phyloP scores from a whole-genome alignment of 2,797 vertebrate genomes.

The Bufotes viridis region DNA sequence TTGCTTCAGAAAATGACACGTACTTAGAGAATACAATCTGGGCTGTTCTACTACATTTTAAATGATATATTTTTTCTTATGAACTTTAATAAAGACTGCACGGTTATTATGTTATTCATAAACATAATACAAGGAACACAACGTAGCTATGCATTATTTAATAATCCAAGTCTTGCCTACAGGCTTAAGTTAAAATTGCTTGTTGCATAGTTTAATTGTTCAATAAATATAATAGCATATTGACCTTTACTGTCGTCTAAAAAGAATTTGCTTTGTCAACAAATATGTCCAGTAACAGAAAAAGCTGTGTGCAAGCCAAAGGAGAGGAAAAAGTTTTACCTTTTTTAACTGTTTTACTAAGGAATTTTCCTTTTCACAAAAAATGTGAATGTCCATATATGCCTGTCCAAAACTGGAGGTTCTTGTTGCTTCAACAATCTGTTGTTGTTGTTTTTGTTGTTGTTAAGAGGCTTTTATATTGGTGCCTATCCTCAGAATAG shows the following conservation, averaged over 20 bases:
- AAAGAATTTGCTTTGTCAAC: slow-evolving; percentile 48
- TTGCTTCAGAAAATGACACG: neutral
- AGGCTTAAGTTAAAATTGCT: slow-evolving; percentile 40
- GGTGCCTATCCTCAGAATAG: too few relatives aligned
- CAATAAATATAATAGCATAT: slow-evolving; percentile 46
- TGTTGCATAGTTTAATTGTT: slow-evolving; percentile 52
- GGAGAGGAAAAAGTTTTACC: neutral
- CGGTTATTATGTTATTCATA: slow-evolving; percentile 46
- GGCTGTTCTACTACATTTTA: neutral
- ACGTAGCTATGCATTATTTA: slow-evolving; percentile 42
- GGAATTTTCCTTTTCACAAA: too few relatives aligned
- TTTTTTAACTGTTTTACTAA: neutral
- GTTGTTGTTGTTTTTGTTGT: too few relatives aligned
- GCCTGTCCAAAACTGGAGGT: too few relatives aligned
- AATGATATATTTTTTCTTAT: neutral
- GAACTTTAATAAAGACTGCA: neutral
- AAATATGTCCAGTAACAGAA: slow-evolving; percentile 36
- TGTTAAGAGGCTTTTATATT: too few relatives aligned
- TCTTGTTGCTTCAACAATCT: too few relatives aligned
- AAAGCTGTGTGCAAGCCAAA: neutral
- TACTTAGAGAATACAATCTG: neutral
- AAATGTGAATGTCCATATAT: too few relatives aligned
- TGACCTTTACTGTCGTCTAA: slow-evolving; percentile 46
- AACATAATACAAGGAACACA: slow-evolving; percentile 22
- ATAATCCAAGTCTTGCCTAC: slow-evolving; percentile 43